A percentile compares a stretch with the other conserved stretches of the same genome.
Evolutionary conservation across 2,797 vertebrate genomes (phyloP).

Genomic region (Pagetopsis macropterus): DNA sequence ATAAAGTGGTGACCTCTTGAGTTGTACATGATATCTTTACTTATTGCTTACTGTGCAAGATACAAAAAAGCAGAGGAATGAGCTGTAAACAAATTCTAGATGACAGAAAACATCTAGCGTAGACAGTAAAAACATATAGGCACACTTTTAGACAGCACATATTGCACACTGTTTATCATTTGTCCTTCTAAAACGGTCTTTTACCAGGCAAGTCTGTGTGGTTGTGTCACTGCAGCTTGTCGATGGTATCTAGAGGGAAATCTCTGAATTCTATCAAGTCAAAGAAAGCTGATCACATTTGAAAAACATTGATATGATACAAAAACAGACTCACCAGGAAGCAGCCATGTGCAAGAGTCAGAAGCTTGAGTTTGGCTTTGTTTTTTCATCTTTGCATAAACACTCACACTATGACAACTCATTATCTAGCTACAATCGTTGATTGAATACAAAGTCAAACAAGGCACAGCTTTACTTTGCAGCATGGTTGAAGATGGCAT

Average conservation of each 20-base stretch:
- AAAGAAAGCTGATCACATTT: conserved; percentile 16
- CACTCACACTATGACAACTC: conserved; percentile 36
- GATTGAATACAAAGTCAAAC: conserved; percentile 50
- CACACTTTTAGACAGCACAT: conserved; percentile 78
- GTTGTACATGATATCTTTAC: conserved; percentile 14
- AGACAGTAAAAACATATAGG: conserved; percentile 65
- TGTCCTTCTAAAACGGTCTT: conserved; percentile 27
- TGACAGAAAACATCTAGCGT: conserved; percentile 58
- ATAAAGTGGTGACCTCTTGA: conserved; percentile 59
- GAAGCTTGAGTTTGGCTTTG: conserved; percentile 53
- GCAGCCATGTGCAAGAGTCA: conserved; percentile 49
- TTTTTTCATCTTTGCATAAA: conserved; percentile 65
- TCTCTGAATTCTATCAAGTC: background rate
- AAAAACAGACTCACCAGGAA: conserved; percentile 38
- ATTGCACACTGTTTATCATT: conserved; percentile 71
- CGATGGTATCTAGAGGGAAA: conserved; percentile 9
- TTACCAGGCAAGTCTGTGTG: conserved; percentile 33
- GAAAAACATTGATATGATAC: background rate
- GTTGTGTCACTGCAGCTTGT: background rate
- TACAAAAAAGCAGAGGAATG: conserved; percentile 43
- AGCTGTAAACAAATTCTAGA: conserved; percentile 59
- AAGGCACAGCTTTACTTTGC: conserved; percentile 69
- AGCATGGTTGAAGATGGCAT: conserved; percentile 34
- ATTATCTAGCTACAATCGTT: conserved; percentile 51
- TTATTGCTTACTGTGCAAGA: conserved; percentile 38